A percentile compares a stretch with the other conserved stretches of the same genome.
Conservation (phyloP, 2,888 invertebrate species). For the Coelinius sp. region DNA sequence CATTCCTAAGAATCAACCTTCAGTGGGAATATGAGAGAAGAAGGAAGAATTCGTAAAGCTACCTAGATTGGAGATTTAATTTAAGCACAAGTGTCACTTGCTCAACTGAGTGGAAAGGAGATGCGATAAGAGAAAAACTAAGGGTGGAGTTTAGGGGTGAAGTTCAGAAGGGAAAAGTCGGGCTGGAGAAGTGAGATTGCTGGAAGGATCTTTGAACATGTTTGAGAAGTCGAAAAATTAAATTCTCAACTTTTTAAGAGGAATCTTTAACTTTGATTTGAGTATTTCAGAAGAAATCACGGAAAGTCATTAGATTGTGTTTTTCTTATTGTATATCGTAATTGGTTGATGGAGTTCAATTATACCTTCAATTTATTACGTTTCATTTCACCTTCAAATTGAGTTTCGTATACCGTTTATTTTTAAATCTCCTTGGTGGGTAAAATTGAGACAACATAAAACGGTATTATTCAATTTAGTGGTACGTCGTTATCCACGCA, state of each 20-base stretch:
- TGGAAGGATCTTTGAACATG: background rate
- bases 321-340: background rate
- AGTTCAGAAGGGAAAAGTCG: background rate
- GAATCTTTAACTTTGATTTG: background rate
- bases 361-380: background rate
- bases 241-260: background rate
- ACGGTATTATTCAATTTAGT: background rate
- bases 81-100: constrained; percentile 30
- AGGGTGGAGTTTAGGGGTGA: background rate
- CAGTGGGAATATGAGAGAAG: background rate
- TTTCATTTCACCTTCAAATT: background rate
- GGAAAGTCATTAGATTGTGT: background rate
- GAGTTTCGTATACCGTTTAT: background rate
- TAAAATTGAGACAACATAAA: background rate
- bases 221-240: constrained; percentile 17
- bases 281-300: background rate
- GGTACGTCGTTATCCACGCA: background rate
- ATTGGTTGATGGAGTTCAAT: background rate
- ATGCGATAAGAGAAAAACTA: constrained; percentile 18
- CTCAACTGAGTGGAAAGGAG: constrained; percentile 18
- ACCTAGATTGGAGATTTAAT: constrained; percentile 33
- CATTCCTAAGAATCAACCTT: constrained; percentile 13
- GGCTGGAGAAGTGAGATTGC: background rate
- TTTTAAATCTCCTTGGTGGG: background rate
- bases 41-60: constrained; percentile 1